Conservation (phyloP, 2,113 vertebrate genomes). For the Neolamprologus ventralis region DNA sequence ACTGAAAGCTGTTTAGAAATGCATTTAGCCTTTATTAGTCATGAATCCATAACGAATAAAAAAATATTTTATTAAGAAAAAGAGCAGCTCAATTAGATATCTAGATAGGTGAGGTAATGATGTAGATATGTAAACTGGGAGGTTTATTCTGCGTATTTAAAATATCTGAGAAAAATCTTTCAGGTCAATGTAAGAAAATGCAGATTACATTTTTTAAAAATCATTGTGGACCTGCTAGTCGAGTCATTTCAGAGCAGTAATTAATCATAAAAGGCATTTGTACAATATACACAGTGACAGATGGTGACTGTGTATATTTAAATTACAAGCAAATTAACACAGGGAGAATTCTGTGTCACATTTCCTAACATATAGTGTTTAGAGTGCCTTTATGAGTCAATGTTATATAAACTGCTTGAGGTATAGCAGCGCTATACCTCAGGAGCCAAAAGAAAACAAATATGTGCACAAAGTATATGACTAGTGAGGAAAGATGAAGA, state of each 20-base stretch:
- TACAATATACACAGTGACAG: constrained; percentile 12
- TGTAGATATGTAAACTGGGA: neutral
- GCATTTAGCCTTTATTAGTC: neutral
- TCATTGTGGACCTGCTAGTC: constrained; percentile 12
- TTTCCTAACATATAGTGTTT: neutral
- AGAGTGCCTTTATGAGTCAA: neutral
- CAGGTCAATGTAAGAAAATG: neutral
- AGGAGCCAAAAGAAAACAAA: constrained; percentile 46
- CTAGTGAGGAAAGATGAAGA: constrained; percentile 30
- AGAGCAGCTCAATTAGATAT: neutral
- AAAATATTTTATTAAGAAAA: neutral
- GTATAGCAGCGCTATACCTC: neutral
- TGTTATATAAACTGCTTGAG: neutral
- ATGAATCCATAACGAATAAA: neutral
- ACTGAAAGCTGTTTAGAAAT: neutral
- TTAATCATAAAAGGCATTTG: constrained; percentile 1
- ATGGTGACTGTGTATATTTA: constrained; percentile 1
- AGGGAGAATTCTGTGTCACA: neutral
- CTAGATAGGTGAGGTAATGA: neutral
- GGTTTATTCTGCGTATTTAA: neutral
- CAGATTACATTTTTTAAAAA: neutral
- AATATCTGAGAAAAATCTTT: neutral
- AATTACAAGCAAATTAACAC: constrained; percentile 21
- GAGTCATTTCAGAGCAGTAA: constrained; percentile 1
- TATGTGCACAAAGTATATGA: constrained; percentile 29